Evolutionary conservation across 2,113 vertebrate species (phyloP), one percentile per base, ranked within the genome.

Genomic region (Macroglossus sobrinus): DNA sequence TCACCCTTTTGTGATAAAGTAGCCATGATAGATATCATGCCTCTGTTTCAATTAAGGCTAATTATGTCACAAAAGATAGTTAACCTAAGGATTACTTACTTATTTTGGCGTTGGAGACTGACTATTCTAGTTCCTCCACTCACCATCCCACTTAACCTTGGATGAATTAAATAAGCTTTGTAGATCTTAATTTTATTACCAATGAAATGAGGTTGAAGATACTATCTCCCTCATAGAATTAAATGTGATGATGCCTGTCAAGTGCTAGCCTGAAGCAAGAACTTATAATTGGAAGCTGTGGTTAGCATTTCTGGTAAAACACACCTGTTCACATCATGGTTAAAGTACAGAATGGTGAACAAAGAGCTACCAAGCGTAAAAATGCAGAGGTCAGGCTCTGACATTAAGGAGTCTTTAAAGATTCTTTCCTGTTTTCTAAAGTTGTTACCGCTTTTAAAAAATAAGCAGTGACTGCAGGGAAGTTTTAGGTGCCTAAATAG

Each of bases 41-140:
- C 38, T 38, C 50, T 75, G n/a, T 90, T 80, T 91, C 7, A 4
- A 38, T 24, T 64, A 59, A 30, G 5, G 28, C 47, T 47, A 21
- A 24, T 84, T 59, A 14, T 86, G 10, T 84, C 21, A 11, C 33
- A 69, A 61, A 53, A 28, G 24, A 71, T 12, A 35, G 13, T 78
- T 63, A 28, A 53, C 21, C 28, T 64, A 40, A 75, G 4, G 35
- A 61, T 90, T 50, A 30, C 30, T 63, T 85, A 30, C 15, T 90
- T 94, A 45, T 68, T 94, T 94, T 95, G 38, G 43, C 50, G 89
- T 93, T 90, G 80, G 3, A 76, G 12, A 74, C 30, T 93, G 43
- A 26, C 19, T 9, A 64, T 68, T 40, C 43, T 16, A 43, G 5
- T 95, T 92, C 38, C 50, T 16, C 53, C 61, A 35, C 66, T 91